Base-by-base conservation (phyloP, 92 coral and sea anemone genomes). In the Galaxea fascicularis region DNA sequence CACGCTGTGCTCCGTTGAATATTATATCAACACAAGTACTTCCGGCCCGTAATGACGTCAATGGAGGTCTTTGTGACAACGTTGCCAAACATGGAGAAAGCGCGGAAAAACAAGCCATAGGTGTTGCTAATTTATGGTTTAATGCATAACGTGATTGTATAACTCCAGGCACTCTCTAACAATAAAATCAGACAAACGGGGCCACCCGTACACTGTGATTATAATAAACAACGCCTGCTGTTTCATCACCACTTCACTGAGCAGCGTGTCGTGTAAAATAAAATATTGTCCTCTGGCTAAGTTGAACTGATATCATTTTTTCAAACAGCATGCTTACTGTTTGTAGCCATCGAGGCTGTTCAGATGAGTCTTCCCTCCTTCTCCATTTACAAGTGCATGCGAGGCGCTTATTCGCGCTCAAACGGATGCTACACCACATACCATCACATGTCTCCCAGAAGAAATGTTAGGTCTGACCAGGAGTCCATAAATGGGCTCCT, bases 41-140 rank as follows among this genome's bases (percentile, higher is more conserved):
- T 79, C 84, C 84, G 65, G 84, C 45, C 53, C 0, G 17, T 4
- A 16, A n/a, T 79, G 84, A 79, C 84, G 84, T 79, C 84, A 79
- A 79, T 29, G n/a, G 10, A 0, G 52, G 0, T 35, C 41, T 35
- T 35, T 6, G 41, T 26, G 62, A 20, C 52, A 2, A 41, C 22
- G 10, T 39, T 18, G 31, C 80, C 80, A 76, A 76, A 58, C 10
- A 76, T 57, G 80, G 69, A 4, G 17, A 35, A 31, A 68, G 80
- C 53, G 80, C 57, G 68, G 80, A 4, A 35, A 9, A n/a, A n/a
- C 0, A 16, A 30, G 24, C 16, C 20, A 27, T 25, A 31, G 51
- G 25, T 67, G 41, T 2, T 51, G 17, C 25, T 4, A 11, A 28
- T 21, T 14, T n/a, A 4, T 21, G 29, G 25, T 26, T 21, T 9